These are phyloP conservation scores for Dromius quadrimaculatus DNA, from an alignment of 2,888 invertebrate genomes.

Conservation along the genomic window DNA sequence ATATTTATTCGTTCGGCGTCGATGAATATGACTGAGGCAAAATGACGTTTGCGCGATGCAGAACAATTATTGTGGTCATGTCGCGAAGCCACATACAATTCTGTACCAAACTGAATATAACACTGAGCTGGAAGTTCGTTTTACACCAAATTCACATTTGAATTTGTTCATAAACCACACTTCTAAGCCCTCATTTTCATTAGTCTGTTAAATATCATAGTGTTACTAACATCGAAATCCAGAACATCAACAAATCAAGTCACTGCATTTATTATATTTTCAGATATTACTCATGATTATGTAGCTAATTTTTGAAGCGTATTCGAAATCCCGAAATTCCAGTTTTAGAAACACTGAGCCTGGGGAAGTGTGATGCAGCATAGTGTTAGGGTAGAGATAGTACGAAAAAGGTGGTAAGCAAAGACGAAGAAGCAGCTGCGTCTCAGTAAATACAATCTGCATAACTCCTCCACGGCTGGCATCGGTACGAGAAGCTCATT, in stretches of 20 bases:
- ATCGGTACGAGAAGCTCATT: constrained; percentile 48
- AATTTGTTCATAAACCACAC: no score
- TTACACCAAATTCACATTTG: no score
- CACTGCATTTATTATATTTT: no score
- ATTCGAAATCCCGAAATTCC: no score
- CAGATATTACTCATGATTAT: no score
- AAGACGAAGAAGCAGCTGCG: constrained; percentile 48
- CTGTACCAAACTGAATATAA: not conserved
- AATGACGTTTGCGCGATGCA: constrained; percentile 33
- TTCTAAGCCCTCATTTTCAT: no score
- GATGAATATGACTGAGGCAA: constrained; percentile 22
- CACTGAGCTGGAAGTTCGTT: not conserved
- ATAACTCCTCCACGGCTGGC: constrained; percentile 47
- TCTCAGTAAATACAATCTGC: constrained; percentile 51
- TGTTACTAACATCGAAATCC: no score
- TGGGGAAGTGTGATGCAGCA: not conserved
- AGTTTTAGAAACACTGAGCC: no score
- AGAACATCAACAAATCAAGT: no score
- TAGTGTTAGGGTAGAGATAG: constrained; percentile 6
- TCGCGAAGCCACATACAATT: not conserved
- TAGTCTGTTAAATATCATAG: no score
- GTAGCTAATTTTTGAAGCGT: no score
- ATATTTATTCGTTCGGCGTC: constrained; percentile 39
- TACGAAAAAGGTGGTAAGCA: constrained; percentile 33
- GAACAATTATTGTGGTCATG: constrained; percentile 11